phyloP scores from a whole-genome alignment of 2,888 invertebrate species.

The Volucella inflata region DNA sequence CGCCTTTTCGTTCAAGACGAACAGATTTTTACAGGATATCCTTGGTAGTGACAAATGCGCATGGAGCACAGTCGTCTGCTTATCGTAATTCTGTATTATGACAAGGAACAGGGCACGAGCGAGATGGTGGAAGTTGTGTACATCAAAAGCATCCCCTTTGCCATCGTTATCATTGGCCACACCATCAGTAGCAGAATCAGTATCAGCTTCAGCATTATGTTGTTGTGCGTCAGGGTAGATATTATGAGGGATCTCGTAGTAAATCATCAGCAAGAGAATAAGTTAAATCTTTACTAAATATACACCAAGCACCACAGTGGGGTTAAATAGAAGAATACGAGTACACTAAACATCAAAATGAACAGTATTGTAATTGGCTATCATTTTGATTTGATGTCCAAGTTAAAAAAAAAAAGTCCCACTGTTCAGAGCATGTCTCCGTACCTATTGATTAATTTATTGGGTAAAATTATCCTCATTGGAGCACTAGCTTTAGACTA shows the following conservation, averaged over 20 bases:
- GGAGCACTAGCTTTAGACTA: no score
- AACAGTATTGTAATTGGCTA: no score
- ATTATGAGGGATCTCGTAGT: slow-evolving; percentile 45
- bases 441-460: no score
- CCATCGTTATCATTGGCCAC: slow-evolving; percentile 48
- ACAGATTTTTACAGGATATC: slow-evolving; percentile 55
- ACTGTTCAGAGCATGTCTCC: no score
- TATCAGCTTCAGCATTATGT: background rate
- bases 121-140: slow-evolving; percentile 8
- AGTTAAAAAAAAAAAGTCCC: no score
- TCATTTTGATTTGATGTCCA: no score
- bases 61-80: slow-evolving; percentile 34
- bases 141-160: slow-evolving; percentile 35
- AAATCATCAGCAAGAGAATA: slow-evolving; percentile 37
- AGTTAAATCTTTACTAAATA: slow-evolving; percentile 23
- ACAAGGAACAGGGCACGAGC: slow-evolving; percentile 7
- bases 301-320: slow-evolving; percentile 16
- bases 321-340: slow-evolving; percentile 12
- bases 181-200: slow-evolving; percentile 25
- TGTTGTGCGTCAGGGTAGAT: slow-evolving; percentile 40
- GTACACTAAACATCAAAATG: background rate
- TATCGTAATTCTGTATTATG: slow-evolving; percentile 56
- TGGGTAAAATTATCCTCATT: no score
- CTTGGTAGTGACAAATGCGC: slow-evolving; percentile 63
- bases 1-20: slow-evolving; percentile 27